Percentiles rank a stretch among this genome's conserved stretches.
These are phyloP conservation scores for Pogonomyrmex barbatus DNA, from an alignment of 1,140 invertebrate species.

Conservation along the genomic window DNA sequence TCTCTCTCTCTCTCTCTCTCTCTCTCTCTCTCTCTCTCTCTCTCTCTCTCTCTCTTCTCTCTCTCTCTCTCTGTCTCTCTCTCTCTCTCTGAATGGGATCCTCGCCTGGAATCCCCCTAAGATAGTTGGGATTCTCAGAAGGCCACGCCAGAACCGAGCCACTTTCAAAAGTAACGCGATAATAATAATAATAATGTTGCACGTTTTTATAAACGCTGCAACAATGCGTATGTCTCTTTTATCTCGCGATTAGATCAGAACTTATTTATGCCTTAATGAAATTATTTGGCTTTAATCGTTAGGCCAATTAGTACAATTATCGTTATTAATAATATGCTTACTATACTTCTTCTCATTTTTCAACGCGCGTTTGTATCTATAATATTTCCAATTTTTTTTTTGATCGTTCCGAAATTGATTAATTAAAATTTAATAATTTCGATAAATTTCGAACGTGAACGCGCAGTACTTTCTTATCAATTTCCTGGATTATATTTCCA, in stretches of 20 bases:
- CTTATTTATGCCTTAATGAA: not conserved
- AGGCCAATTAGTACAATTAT: not conserved
- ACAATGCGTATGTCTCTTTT: not conserved
- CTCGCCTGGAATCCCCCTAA: slow-evolving; percentile 25
- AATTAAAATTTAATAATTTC: slow-evolving; percentile 16
- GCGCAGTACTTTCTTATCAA: slow-evolving; percentile 1
- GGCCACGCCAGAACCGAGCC: slow-evolving; percentile 20
- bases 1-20: too few relatives aligned
- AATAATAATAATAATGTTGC: slow-evolving; percentile 8
- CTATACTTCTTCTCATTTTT: not conserved
- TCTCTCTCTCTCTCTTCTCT: too few relatives aligned
- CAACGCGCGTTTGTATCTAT: not conserved
- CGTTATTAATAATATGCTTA: not conserved
- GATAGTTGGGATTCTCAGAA: slow-evolving; percentile 63
- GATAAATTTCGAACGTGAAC: not conserved
- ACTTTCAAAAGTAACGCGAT: slow-evolving; percentile 16
- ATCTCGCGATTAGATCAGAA: not conserved
- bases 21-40: not conserved
- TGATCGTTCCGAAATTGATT: not conserved
- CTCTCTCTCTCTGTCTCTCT: too few relatives aligned
- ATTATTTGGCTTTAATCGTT: not conserved
- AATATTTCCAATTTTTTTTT: slow-evolving; percentile 2
- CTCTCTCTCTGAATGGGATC: slow-evolving; percentile 43
- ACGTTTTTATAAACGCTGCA: not conserved
- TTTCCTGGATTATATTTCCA: not conserved